Conservation (phyloP, 2,797 vertebrate genomes). For the Apodemus agrarius region DNA sequence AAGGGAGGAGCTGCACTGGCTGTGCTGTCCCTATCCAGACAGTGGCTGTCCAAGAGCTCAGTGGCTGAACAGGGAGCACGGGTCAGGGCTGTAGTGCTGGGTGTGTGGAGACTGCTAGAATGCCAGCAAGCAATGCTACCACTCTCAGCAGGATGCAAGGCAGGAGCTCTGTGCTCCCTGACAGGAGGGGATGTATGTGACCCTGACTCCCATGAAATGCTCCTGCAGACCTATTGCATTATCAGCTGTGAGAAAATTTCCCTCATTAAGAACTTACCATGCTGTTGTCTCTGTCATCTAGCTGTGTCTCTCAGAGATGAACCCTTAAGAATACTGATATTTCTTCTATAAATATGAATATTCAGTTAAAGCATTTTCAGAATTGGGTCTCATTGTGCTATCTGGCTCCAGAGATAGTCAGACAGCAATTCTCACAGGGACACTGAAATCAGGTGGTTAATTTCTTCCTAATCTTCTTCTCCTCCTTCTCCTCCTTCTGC, state of each 20-base stretch:
- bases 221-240: neutral
- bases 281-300: fast-evolving
- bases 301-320: neutral
- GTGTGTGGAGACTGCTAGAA: neutral
- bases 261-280: neutral
- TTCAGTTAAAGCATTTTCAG: no score
- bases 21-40: neutral
- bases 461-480: no score
- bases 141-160: neutral
- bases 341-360: neutral
- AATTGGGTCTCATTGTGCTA: no score
- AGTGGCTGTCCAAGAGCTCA: neutral
- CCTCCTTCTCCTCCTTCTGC: no score
- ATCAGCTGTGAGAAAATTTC: neutral
- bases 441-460: no score
- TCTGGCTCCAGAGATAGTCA: no score
- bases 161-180: no score
- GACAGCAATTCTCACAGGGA: no score
- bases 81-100: neutral
- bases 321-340: no score
- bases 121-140: neutral
- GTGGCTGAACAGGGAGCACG: neutral
- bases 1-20: neutral
- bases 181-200: no score
- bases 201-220: neutral